A percentile compares a stretch with the other conserved stretches of the same genome.
Conservation (phyloP, 2,888 invertebrate genomes). For the Synergus itoensis region DNA sequence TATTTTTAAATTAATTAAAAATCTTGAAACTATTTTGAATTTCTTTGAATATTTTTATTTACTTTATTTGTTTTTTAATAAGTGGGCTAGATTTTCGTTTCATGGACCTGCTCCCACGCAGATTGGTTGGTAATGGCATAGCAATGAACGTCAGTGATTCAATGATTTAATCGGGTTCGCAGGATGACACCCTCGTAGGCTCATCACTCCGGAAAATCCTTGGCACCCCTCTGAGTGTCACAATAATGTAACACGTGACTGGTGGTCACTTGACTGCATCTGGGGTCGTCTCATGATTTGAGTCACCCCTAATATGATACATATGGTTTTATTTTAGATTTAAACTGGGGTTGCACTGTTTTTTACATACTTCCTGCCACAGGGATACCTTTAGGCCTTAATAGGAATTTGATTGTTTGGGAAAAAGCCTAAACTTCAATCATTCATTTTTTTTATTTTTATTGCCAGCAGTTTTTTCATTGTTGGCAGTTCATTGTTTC, state of each 20-base stretch:
- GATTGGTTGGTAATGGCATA: slow-evolving; percentile 71
- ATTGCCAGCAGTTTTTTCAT: not conserved
- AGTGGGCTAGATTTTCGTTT: not conserved
- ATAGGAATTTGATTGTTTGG: slow-evolving; percentile 67
- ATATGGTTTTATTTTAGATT: slow-evolving; percentile 49
- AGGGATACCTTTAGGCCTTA: slow-evolving; percentile 52
- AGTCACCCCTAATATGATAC: slow-evolving; percentile 64
- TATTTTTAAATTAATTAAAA: too few species aligned
- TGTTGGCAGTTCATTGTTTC: too few species aligned
- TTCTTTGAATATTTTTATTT: too few species aligned
- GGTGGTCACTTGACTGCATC: slow-evolving; percentile 72
- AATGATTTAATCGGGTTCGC: slow-evolving; percentile 61
- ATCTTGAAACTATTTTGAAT: too few species aligned
- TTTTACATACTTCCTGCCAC: slow-evolving; percentile 44
- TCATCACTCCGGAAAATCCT: slow-evolving; percentile 53
- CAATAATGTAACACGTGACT: slow-evolving; percentile 70
- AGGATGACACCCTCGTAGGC: slow-evolving; percentile 64
- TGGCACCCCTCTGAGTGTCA: slow-evolving; percentile 67
- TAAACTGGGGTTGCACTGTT: slow-evolving; percentile 57
- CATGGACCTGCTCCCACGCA: slow-evolving; percentile 67
- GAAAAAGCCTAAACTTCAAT: slow-evolving; percentile 48
- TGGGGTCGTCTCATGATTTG: slow-evolving; percentile 48
- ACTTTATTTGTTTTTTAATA: not conserved
- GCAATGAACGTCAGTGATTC: slow-evolving; percentile 62
- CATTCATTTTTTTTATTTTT: not conserved